These are phyloP conservation scores for Sicus ferrugineus DNA, from an alignment of 2,888 invertebrate genomes.

Conservation along the genomic window DNA sequence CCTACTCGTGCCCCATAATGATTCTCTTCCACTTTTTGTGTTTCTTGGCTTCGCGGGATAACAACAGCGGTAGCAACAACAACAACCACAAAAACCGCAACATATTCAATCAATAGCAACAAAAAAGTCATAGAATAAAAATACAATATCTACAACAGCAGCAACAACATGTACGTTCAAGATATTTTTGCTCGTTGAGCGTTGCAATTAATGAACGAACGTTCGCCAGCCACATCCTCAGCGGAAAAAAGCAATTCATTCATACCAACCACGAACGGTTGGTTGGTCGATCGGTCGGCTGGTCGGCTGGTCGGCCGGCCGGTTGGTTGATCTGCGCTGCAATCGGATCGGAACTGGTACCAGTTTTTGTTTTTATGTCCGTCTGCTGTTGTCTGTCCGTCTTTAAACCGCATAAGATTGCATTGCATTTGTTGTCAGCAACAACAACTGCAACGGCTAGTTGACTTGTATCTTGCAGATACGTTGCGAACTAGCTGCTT, in stretches of 20 bases:
- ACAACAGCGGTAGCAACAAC: conserved; percentile 17
- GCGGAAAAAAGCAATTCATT: conserved; percentile 46
- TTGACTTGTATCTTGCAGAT: neutral
- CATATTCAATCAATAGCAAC: no score
- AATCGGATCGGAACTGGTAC: conserved; percentile 10
- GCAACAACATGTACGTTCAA: conserved; percentile 8
- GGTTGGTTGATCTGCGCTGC: neutral
- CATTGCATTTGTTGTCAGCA: neutral
- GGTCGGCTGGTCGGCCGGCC: no score
- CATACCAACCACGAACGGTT: conserved; percentile 25
- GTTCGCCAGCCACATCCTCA: conserved; percentile 46
- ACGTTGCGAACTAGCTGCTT: neutral
- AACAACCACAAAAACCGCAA: conserved; percentile 17
- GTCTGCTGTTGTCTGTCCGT: conserved; percentile 13
- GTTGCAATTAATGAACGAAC: neutral
- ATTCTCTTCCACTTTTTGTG: conserved; percentile 17
- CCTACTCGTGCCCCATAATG: conserved; percentile 30
- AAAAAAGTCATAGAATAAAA: no score
- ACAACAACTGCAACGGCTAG: neutral
- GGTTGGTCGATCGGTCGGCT: no score
- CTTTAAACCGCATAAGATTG: conserved; percentile 11
- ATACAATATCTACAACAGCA: conserved; percentile 26
- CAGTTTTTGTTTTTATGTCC: neutral
- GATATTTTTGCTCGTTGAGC: neutral
- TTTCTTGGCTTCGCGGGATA: conserved; percentile 30